Conservation (phyloP, 2,888 invertebrate species). For the Ormyrus thymus region DNA sequence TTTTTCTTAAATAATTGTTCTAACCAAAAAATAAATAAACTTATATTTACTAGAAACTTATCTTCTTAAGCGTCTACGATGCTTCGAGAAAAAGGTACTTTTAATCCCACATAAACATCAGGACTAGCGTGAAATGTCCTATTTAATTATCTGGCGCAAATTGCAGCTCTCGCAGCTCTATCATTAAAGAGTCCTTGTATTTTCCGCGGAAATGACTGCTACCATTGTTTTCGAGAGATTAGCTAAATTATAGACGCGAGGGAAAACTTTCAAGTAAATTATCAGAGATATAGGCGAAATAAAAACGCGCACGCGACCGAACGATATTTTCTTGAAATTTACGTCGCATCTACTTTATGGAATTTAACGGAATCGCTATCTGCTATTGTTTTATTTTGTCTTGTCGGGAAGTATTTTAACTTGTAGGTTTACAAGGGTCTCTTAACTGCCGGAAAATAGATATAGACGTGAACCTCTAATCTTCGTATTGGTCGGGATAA, state of each 20-base stretch:
- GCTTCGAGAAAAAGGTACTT: slow-evolving; percentile 23
- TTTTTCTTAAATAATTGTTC: no score
- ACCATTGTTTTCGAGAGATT: slow-evolving; percentile 29
- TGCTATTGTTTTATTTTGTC: no score
- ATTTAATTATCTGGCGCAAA: slow-evolving; percentile 50
- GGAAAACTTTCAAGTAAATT: slow-evolving; percentile 21
- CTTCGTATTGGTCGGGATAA: no score
- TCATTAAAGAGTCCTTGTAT: slow-evolving; percentile 43
- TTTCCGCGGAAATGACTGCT: slow-evolving; percentile 20
- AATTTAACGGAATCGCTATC: no score
- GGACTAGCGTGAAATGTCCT: slow-evolving; percentile 34
- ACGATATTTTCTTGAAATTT: no score
- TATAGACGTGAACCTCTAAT: no score
- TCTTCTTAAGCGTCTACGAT: slow-evolving; percentile 5
- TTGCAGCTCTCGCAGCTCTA: slow-evolving; percentile 44
- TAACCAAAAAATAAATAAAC: no score
- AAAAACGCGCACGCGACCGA: no score
- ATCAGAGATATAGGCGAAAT: not conserved
- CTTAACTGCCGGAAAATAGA: no score
- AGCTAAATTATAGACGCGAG: slow-evolving; percentile 21
- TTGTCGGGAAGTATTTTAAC: no score
- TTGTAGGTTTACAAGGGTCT: no score
- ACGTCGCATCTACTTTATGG: no score
- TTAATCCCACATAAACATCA: slow-evolving; percentile 42
- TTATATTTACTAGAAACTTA: slow-evolving; percentile 2